Evolutionary conservation across 1,140 invertebrate species (phyloP), one percentile per base, ranked within the genome.

Genomic region (Triops cancriformis): DNA sequence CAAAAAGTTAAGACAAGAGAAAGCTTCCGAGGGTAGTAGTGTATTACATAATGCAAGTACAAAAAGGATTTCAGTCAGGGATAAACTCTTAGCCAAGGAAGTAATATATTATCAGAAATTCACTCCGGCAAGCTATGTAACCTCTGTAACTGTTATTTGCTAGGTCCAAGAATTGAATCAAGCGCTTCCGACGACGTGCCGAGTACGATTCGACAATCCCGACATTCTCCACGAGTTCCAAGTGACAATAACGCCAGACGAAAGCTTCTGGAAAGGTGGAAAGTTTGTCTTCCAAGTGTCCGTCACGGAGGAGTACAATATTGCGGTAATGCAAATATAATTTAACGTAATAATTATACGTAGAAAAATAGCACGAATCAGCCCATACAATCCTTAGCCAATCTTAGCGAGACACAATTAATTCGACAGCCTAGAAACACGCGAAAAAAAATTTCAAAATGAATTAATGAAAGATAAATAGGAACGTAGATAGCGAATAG

Each of bases 271-370:
- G 94, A 85, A 87, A 81, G 92, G 91, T 75, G 96, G 96, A 73
- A 88, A 87, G 80, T 98, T 97, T 86, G 88, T 88, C 82, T 98
- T 98, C 85, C 88, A 89, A 83, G 89, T 98, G 80, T 87, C 89
- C 83, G 92, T 97, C 74, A 92, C 94, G 9, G 94, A 96, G 84
- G 96, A 98, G 77, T 98, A 98, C 88, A 98, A 98, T 86, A 96
- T 97, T 90, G 90, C 92, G 83, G 94, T 96, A 89, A 85, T 88
- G 85, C n/a, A 76, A 78, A 42, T 76, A n/a, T 73, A 76, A 74
- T n/a, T n/a, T n/a, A n/a, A n/a, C n/a, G n/a, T n/a, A n/a, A n/a
- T n/a, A n/a, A n/a, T n/a, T n/a, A n/a, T n/a, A n/a, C n/a, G n/a
- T n/a, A n/a, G n/a, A n/a, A n/a, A n/a, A n/a, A n/a, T n/a, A n/a